Conservation (phyloP, 2,888 invertebrate species). For the Nesidiocoris tenuis region DNA sequence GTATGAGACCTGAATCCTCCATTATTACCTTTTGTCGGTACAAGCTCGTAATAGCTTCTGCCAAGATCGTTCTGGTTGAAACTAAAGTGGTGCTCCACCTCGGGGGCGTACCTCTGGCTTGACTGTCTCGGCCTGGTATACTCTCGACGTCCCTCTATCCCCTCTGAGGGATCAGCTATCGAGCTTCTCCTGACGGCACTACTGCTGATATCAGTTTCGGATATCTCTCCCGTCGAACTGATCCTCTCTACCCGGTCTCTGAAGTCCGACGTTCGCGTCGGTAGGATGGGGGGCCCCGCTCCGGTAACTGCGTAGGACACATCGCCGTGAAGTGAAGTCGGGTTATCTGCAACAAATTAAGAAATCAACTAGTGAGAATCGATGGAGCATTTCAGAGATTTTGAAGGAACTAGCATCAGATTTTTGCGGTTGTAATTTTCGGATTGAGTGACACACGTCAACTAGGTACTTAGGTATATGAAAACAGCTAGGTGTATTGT, state of each 20-base stretch:
- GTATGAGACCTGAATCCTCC: slow-evolving; percentile 14
- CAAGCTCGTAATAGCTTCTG: slow-evolving; percentile 40
- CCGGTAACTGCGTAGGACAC: slow-evolving; percentile 29
- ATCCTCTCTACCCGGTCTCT: slow-evolving; percentile 31
- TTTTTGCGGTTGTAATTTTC: no score
- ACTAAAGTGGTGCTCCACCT: slow-evolving; percentile 46
- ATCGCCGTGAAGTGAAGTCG: slow-evolving; percentile 28
- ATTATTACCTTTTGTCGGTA: slow-evolving; percentile 34
- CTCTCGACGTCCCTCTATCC: slow-evolving; percentile 6
- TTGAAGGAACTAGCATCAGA: no score
- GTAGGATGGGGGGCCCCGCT: slow-evolving; percentile 34
- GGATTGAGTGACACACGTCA: no score
- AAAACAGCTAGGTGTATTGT: no score
- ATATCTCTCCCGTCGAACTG: slow-evolving; percentile 12
- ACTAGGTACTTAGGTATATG: no score
- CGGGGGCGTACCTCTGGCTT: slow-evolving; percentile 30
- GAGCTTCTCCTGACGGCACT: not conserved
- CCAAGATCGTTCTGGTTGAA: slow-evolving; percentile 44
- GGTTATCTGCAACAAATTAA: slow-evolving; percentile 23
- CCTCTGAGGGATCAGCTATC: not conserved
- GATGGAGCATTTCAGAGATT: no score
- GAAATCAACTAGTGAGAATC: not conserved
- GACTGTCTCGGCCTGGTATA: slow-evolving; percentile 12
- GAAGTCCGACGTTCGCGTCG: slow-evolving; percentile 32
- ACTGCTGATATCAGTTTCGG: not conserved